Evolutionary conservation across 2,888 invertebrate species (phyloP), one percentile per base, ranked within the genome.

Genomic region (Sesamia inferens): DNA sequence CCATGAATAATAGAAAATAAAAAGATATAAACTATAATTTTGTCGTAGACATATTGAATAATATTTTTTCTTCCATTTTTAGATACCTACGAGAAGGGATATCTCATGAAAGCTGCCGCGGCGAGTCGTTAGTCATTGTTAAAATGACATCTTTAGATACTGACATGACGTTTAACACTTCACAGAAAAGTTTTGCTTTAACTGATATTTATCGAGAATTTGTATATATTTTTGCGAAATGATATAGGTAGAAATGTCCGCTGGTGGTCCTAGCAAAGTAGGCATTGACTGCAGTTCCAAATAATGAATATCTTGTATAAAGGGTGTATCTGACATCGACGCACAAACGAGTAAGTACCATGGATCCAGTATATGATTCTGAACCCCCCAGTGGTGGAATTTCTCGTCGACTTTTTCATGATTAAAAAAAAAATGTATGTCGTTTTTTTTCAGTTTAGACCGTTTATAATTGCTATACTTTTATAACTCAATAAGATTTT

Each of bases 61-160:
- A 61, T 47, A 59, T 58, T 13, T 72, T 62, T 48, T 62, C 61
- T 54, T 76, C 24, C 24, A 76, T 58, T 57, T 77, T 63, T 62
- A 54, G n/a, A 51, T 48, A 22, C 42, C n/a, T 68, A 24, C 47
- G 48, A 22, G 31, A 57, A 62, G 19, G 44, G 24, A 58, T 39
- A 19, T 63, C 42, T 57, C 62, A 14, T 62, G 39, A 54, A 51
- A 47, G 48, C n/a, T 77, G 44, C 63, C 62, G 13, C 47, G 0
- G 16, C 2, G 55, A 57, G 10, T 51, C 78, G 68, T 74, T 65
- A 55, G n/a, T 78, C 78, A 74, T 59, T 51, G 48, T 74, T 68
- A 54, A 55, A 58, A 54, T 58, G 66, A 31, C 77, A 73, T 42
- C 7, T 58, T 63, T 47, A 47, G 47, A 19, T 22, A 61, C n/a